Conservation (phyloP, 2,797 vertebrate genomes). For the Sternotherus odoratus region DNA sequence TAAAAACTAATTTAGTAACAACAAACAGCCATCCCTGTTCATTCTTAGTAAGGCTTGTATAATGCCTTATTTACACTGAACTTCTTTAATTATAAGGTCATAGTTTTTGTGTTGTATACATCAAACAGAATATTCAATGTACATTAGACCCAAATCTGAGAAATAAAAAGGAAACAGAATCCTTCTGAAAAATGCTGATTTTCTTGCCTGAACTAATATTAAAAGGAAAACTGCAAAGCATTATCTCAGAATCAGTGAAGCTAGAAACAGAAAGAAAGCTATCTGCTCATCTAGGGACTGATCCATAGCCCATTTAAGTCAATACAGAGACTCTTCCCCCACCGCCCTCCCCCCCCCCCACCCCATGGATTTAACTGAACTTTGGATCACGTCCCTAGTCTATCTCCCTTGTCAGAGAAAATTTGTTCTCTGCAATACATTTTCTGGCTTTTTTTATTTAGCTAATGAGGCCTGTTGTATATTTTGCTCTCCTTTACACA, state of each 20-base stretch:
- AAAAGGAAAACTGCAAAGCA: constrained; percentile 20
- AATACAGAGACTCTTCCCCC: not conserved
- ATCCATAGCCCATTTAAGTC: constrained; percentile 1
- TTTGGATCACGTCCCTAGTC: not conserved
- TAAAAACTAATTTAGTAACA: not conserved
- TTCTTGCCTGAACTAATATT: constrained; percentile 44
- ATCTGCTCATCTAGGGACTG: not conserved
- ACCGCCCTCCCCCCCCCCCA: too few relatives aligned
- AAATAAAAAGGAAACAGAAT: constrained; percentile 27
- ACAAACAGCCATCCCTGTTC: not conserved
- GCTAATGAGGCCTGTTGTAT: not conserved
- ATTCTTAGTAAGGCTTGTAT: constrained; percentile 35
- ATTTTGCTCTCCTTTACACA: not conserved
- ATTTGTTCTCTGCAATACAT: not conserved
- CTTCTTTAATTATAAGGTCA: constrained; percentile 51
- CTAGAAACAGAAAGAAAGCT: constrained; percentile 3
- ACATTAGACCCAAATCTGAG: constrained; percentile 22
- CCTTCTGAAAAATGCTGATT: not conserved
- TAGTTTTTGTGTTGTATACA: constrained; percentile 1
- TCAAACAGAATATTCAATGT: constrained; percentile 67
- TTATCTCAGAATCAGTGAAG: not conserved
- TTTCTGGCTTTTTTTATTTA: not conserved
- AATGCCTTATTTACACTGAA: constrained; percentile 45
- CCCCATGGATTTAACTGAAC: not conserved
- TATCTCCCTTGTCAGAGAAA: not conserved